Percentiles rank a stretch among this genome's conserved stretches.
These are phyloP conservation scores for Cloeon dipterum DNA, from an alignment of 2,888 invertebrate genomes.

Conservation along the genomic window DNA sequence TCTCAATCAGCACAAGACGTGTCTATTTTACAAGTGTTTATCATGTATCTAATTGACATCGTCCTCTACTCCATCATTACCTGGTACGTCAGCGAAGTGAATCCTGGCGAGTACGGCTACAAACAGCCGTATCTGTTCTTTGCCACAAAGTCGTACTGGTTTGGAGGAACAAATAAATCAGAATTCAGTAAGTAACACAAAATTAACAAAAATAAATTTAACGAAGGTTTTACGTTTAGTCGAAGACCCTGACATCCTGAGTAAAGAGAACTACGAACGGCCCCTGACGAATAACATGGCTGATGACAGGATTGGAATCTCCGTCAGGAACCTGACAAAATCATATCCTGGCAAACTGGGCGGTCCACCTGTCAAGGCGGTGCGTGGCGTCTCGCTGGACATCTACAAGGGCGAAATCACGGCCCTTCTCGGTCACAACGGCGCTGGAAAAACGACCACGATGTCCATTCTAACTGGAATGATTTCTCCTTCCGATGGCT, in stretches of 20 bases:
- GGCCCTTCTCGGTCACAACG: constrained; percentile 67
- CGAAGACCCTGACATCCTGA: no score
- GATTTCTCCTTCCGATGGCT: constrained; percentile 42
- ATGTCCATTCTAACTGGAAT: constrained; percentile 50
- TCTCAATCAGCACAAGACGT: constrained; percentile 7
- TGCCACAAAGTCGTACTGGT: no score
- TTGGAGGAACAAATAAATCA: no score
- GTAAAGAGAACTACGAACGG: constrained; percentile 7
- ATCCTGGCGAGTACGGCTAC: constrained; percentile 28
- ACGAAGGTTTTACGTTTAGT: no score
- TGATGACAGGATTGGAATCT: constrained; percentile 17
- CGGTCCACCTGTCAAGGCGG: constrained; percentile 24
- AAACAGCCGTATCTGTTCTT: no score
- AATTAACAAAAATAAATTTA: no score
- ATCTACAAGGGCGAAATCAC: constrained; percentile 69
- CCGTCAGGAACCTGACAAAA: constrained; percentile 14
- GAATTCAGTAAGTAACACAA: no score
- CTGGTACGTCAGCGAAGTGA: constrained; percentile 27
- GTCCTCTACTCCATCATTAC: constrained; percentile 20
- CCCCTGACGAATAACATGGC: constrained; percentile 9
- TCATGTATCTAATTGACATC: constrained; percentile 11
- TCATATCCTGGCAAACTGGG: constrained; percentile 8
- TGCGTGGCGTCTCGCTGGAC: constrained; percentile 43
- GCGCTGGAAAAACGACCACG: constrained; percentile 65
- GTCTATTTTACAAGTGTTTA: constrained; percentile 2